Conservation (phyloP, 2,888 invertebrate genomes). For the Salpingus planirostris region DNA sequence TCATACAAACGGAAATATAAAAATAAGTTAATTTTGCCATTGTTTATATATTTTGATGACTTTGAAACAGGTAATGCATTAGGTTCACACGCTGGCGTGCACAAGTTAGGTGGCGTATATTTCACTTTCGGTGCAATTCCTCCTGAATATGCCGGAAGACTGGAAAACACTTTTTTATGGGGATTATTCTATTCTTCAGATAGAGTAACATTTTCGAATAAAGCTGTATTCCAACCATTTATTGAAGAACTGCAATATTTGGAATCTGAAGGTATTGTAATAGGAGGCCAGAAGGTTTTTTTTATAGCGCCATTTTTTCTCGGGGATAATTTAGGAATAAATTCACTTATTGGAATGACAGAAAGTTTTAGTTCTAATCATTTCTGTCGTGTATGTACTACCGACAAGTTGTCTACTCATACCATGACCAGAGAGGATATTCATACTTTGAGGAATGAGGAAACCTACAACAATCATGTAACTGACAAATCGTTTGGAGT, state of each 20-base stretch:
- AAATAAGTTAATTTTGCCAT: constrained; percentile 14
- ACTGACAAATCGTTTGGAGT: background rate
- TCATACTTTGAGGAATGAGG: background rate
- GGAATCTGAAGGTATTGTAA: background rate
- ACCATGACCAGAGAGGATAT: background rate
- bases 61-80: constrained; percentile 8
- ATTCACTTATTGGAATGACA: background rate
- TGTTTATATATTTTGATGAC: constrained; percentile 13
- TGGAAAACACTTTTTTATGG: constrained; percentile 16
- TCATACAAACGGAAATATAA: background rate
- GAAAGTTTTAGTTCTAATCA: background rate
- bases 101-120: constrained; percentile 14
- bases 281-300: background rate
- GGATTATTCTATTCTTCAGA: constrained; percentile 13
- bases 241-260: background rate
- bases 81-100: constrained; percentile 14
- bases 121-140: constrained; percentile 9
- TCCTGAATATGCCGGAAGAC: constrained; percentile 10
- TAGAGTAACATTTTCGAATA: constrained; percentile 9
- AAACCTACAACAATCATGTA: background rate
- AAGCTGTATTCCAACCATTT: background rate
- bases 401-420: background rate
- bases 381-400: background rate
- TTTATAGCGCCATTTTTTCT: background rate
- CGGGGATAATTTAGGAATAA: constrained; percentile 1